Base-by-base conservation (phyloP, 2,888 invertebrate species). In the Steinernema scapterisci region DNA sequence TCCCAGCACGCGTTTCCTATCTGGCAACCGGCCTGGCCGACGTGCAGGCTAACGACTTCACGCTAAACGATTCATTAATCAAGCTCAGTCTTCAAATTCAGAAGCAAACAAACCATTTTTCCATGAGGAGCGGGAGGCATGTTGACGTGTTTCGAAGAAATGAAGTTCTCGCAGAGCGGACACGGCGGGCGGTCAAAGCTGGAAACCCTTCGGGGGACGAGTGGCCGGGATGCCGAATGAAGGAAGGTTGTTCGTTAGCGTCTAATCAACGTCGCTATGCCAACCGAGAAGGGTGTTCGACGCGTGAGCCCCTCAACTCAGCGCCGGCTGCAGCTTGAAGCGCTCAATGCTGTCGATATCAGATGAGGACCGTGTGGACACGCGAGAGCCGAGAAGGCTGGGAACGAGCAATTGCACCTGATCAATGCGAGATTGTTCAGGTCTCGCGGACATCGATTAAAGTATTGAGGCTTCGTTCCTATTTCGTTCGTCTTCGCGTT, bases 1-100 rank as follows among this genome's bases (percentile, higher is more conserved):
- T 81, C 81, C 81, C 81, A 81, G 63, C 81, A 82, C 16, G 81
- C 81, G 76, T 81, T 81, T 6, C 81, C 81, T 38, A 81, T 81
- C 72, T 81, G 81, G n/a, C 78, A 76, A 27, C 82, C 81, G 16
- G 81, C 81, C 71, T 78, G 79, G 13, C 78, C 78, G 5, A 80
- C 74, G 56, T 80, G 79, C 13, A 78, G 73, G 31, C 31, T 31
- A 2, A 63, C 63, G 27, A 63, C 63, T 63, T 63, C 63, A 27
- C 63, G 63, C 63, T 63, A 25, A 31, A 63, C 21, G 11, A n/a
- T 19, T 9, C 11, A 51, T 51, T 19, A 54, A 6, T 54, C 25
- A 48, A 16, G 48, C 7, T 48, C n/a, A 48, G 5, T 48, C 2
- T 19, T 5, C 5, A 19, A 48, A 5, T 13, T 54, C 25, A 6